Percentiles rank a stretch among this genome's conserved stretches.
phyloP scores from a whole-genome alignment of 2,888 invertebrate genomes.

The Ornithoptera priamus region DNA sequence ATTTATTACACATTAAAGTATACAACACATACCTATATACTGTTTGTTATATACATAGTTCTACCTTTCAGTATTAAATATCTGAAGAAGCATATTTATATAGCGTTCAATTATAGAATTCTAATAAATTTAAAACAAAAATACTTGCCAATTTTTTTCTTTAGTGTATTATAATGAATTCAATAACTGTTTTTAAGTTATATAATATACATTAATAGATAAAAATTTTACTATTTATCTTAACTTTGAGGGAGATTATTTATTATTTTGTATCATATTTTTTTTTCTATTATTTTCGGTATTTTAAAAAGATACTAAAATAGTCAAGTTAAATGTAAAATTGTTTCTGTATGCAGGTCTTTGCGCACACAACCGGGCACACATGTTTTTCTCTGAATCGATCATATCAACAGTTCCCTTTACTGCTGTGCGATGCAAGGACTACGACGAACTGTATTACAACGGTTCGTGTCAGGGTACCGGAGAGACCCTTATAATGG shows the following conservation, averaged over 20 bases:
- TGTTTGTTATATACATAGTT: too few species aligned
- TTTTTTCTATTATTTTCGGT: too few species aligned
- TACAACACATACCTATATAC: too few species aligned
- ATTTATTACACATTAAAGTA: too few species aligned
- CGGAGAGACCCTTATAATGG: constrained; percentile 75
- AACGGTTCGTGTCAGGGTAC: constrained; percentile 67
- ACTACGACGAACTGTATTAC: constrained; percentile 70
- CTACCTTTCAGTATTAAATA: too few species aligned
- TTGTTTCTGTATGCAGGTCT: constrained; percentile 52
- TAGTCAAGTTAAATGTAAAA: neutral
- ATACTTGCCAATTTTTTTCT: neutral
- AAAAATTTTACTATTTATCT: too few species aligned
- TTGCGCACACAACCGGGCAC: constrained; percentile 77
- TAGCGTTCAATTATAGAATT: neutral
- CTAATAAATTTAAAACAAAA: neutral
- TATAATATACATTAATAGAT: too few species aligned
- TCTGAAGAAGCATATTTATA: too few species aligned
- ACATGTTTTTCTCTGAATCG: constrained; percentile 78
- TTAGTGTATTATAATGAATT: neutral
- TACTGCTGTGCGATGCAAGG: constrained; percentile 68
- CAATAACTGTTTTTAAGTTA: neutral
- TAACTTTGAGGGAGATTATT: too few species aligned
- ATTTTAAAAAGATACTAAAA: neutral
- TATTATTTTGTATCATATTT: too few species aligned
- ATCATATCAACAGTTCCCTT: constrained; percentile 69